Percentiles rank a stretch among this genome's conserved stretches.
phyloP scores from a whole-genome alignment of 53 echinoderm and acorn worm species.

The Actinopyga echinites region DNA sequence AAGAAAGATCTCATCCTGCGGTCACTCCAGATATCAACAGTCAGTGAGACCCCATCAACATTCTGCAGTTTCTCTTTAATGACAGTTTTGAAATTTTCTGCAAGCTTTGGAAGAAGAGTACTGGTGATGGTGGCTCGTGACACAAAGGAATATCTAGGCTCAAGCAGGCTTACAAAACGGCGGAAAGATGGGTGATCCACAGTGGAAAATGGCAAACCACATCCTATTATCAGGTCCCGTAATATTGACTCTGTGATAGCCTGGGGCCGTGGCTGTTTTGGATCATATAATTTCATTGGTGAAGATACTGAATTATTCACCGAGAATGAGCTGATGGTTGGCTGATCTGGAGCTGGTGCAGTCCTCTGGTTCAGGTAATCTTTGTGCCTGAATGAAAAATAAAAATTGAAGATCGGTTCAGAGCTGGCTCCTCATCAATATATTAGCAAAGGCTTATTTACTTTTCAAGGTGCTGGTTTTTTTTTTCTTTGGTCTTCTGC shows the following conservation, averaged over 20 bases:
- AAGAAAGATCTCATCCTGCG: slow-evolving; percentile 50
- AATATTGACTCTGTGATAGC: slow-evolving; percentile 1
- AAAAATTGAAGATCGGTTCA: too few relatives aligned
- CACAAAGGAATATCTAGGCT: slow-evolving; percentile 10
- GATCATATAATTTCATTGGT: not conserved
- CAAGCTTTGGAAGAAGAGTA: not conserved
- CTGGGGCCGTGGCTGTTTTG: slow-evolving; percentile 10
- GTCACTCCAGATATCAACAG: not conserved
- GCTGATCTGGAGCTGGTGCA: not conserved
- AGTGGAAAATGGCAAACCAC: slow-evolving; percentile 6
- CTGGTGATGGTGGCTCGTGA: not conserved
- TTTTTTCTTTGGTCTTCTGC: too few relatives aligned
- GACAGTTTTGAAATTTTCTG: not conserved
- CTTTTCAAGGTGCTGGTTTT: too few relatives aligned
- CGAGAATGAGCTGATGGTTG: slow-evolving; percentile 46
- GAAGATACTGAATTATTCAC: too few relatives aligned
- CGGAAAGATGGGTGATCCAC: slow-evolving; percentile 16
- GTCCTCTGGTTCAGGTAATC: too few relatives aligned
- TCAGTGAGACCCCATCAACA: too few relatives aligned
- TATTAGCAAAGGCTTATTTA: too few relatives aligned
- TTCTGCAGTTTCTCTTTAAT: too few relatives aligned
- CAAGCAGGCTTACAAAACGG: slow-evolving; percentile 1
- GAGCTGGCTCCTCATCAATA: too few relatives aligned
- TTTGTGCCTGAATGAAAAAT: too few relatives aligned
- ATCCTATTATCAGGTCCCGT: slow-evolving; percentile 16